Percentiles rank a stretch among this genome's conserved stretches.
Evolutionary conservation across 2,888 invertebrate genomes (phyloP).

Genomic region (Phlogophora meticulosa): DNA sequence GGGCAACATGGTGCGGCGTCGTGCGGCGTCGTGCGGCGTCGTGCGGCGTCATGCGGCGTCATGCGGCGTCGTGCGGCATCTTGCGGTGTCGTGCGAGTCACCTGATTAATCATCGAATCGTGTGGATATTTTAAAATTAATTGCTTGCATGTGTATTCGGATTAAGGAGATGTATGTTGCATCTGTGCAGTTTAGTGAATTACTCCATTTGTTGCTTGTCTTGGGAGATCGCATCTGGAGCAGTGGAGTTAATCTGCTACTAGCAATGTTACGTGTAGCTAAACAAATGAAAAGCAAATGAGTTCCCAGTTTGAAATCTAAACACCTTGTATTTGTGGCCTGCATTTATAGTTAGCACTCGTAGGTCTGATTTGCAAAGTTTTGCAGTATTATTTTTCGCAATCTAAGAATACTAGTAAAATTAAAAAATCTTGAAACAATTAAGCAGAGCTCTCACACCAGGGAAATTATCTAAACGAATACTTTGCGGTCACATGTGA

Average conservation of each 20-base stretch:
- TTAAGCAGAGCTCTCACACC: background rate
- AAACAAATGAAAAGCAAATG: slow-evolving; percentile 20
- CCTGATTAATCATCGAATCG: slow-evolving; percentile 59
- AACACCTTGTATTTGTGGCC: slow-evolving; percentile 8
- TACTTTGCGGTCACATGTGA: background rate
- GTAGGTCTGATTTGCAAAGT: too few species aligned
- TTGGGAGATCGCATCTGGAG: slow-evolving; percentile 25
- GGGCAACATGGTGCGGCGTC: slow-evolving; percentile 33
- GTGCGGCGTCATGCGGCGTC: too few species aligned
- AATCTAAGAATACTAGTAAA: background rate
- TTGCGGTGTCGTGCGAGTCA: slow-evolving; percentile 22
- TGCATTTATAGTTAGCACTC: background rate
- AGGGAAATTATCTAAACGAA: slow-evolving; percentile 14
- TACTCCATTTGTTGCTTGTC: slow-evolving; percentile 42
- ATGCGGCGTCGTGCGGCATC: slow-evolving; percentile 12
- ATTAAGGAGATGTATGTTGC: slow-evolving; percentile 41
- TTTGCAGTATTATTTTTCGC: too few species aligned
- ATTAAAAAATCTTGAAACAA: background rate
- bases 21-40: slow-evolving; percentile 1
- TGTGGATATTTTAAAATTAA: slow-evolving; percentile 60
- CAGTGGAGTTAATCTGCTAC: slow-evolving; percentile 29
- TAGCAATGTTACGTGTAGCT: background rate
- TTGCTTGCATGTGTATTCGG: slow-evolving; percentile 46
- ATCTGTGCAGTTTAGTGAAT: slow-evolving; percentile 32
- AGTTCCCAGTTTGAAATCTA: slow-evolving; percentile 7